Evolutionary conservation across 2,888 invertebrate species (phyloP).

Genomic region (Ecliptopera silaceata): DNA sequence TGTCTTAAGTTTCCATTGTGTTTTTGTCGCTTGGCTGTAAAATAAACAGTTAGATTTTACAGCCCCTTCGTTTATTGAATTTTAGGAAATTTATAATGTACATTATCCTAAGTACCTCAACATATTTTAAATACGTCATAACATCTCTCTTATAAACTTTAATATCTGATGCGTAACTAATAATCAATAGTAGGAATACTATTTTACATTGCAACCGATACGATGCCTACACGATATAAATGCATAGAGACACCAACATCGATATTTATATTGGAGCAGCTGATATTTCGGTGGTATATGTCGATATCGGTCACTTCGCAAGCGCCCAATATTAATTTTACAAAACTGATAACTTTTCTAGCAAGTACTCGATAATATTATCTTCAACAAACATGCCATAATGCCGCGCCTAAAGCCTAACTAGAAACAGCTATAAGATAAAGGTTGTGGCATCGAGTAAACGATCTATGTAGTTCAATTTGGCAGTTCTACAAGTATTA

Average conservation of each 20-base stretch:
- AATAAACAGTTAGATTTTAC: constrained; percentile 71
- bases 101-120: not conserved
- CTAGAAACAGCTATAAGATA: not conserved
- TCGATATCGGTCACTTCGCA: too few relatives aligned
- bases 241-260: too few relatives aligned
- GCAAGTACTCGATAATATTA: not conserved
- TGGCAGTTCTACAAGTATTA: constrained; percentile 16
- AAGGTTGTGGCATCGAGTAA: not conserved
- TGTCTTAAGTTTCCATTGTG: constrained; percentile 71
- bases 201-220: not conserved
- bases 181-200: too few relatives aligned
- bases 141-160: not conserved
- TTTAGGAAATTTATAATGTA: constrained; percentile 44
- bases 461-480: constrained; percentile 9
- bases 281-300: too few relatives aligned
- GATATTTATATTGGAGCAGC: too few relatives aligned
- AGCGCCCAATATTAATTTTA: not conserved
- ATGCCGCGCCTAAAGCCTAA: not conserved
- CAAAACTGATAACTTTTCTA: constrained; percentile 1
- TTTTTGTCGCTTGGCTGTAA: constrained; percentile 58
- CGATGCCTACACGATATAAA: too few relatives aligned
- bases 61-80: constrained; percentile 56
- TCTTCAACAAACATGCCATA: not conserved
- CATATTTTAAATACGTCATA: not conserved
- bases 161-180: not conserved